phyloP scores from a whole-genome alignment of 1,140 invertebrate species.

The Heliconius hewitsoni region DNA sequence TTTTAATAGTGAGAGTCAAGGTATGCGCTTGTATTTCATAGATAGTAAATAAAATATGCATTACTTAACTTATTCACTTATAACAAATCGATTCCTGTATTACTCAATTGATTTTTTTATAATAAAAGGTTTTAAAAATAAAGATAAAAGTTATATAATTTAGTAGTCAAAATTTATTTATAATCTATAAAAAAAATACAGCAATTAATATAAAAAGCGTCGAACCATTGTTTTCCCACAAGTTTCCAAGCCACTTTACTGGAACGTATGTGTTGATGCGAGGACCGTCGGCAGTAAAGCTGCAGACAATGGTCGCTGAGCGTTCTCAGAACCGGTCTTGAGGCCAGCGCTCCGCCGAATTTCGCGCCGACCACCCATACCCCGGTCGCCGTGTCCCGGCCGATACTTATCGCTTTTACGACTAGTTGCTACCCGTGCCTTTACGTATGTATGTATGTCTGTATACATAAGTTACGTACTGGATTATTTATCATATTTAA shows the following conservation, averaged over 20 bases:
- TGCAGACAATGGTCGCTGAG: slow-evolving; percentile 70
- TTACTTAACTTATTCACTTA: neutral
- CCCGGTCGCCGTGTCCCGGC: slow-evolving; percentile 45
- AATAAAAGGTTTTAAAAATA: too few relatives aligned
- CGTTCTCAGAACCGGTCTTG: slow-evolving; percentile 70
- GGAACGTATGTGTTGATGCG: slow-evolving; percentile 33
- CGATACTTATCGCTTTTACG: slow-evolving; percentile 75
- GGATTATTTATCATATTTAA: too few relatives aligned
- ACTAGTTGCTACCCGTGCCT: slow-evolving; percentile 44
- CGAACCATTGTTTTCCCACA: slow-evolving; percentile 8
- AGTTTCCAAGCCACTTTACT: slow-evolving; percentile 25
- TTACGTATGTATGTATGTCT: neutral
- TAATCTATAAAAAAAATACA: too few relatives aligned
- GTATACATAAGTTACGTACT: neutral
- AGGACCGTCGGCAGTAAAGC: slow-evolving; percentile 59
- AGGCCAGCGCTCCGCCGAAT: slow-evolving; percentile 71
- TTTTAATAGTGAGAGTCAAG: neutral
- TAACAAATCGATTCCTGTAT: neutral
- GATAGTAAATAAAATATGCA: neutral
- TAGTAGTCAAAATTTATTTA: too few relatives aligned
- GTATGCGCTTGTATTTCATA: neutral
- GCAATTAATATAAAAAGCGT: neutral
- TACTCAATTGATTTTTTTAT: too few relatives aligned
- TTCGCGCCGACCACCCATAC: slow-evolving; percentile 74
- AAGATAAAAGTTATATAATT: too few relatives aligned